Percentiles rank a stretch among this genome's conserved stretches.
phyloP scores from a whole-genome alignment of 2,797 vertebrate species.

The Euthynnus affinis region DNA sequence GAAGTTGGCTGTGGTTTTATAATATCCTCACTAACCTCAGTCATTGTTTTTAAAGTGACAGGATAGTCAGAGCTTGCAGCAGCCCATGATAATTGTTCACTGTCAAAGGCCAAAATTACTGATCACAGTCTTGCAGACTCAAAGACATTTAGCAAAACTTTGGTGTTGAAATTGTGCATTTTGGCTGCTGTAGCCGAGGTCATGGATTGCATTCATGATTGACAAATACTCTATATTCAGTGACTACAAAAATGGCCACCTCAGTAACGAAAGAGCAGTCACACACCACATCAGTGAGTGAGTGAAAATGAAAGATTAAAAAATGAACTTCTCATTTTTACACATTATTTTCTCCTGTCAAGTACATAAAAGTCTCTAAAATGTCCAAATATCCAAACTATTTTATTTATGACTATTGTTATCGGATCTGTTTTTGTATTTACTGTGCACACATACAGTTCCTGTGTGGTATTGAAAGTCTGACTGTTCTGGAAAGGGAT shows the following conservation, averaged over 20 bases:
- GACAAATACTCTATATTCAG: neutral
- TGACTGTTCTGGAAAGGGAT: constrained; percentile 22
- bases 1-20: constrained; percentile 47
- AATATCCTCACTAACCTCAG: constrained; percentile 50
- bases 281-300: neutral
- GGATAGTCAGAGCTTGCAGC: neutral
- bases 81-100: neutral
- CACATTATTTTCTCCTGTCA: neutral
- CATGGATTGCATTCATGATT: neutral
- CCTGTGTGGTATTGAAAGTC: constrained; percentile 16
- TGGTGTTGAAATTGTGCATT: neutral
- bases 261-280: constrained; percentile 3
- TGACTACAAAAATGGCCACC: neutral
- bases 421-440: neutral
- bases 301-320: neutral
- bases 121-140: neutral
- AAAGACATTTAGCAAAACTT: neutral
- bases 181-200: neutral
- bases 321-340: neutral
- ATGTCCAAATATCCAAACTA: no score
- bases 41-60: constrained; percentile 70
- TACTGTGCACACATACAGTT: neutral
- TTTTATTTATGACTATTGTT: neutral
- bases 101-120: neutral
- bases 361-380: neutral